These are phyloP conservation scores for Hozukius guyotensis DNA, from an alignment of 2,797 vertebrate genomes.

Conservation along the genomic window DNA sequence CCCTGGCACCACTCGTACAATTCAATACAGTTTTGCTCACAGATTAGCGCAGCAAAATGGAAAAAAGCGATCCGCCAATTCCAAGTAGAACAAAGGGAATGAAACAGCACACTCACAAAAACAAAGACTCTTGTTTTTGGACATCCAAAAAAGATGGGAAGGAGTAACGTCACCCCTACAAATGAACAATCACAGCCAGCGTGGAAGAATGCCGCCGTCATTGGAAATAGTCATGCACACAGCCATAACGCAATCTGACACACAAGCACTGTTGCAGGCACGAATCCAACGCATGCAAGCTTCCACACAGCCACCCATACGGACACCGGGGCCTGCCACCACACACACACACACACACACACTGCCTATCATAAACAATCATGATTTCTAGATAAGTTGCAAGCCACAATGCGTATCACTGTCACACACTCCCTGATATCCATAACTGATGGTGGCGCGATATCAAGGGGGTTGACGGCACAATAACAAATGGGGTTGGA, in stretches of 20 bases:
- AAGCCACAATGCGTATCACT: slow-evolving; percentile 43
- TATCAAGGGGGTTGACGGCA: slow-evolving; percentile 60
- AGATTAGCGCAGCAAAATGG: slow-evolving; percentile 37
- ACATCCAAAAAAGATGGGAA: slow-evolving; percentile 33
- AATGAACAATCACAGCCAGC: slow-evolving; percentile 50
- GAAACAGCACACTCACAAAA: slow-evolving; percentile 47
- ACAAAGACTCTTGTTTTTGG: slow-evolving; percentile 28
- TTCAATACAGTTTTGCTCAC: slow-evolving; percentile 30
- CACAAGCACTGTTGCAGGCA: slow-evolving; percentile 58
- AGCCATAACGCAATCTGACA: slow-evolving; percentile 58
- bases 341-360: slow-evolving; percentile 14
- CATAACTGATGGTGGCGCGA: slow-evolving; percentile 57
- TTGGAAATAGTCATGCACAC: slow-evolving; percentile 64
- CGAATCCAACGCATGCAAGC: slow-evolving; percentile 64
- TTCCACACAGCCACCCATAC: slow-evolving; percentile 38
- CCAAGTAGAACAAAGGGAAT: slow-evolving; percentile 31
- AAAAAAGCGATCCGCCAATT: slow-evolving; percentile 24
- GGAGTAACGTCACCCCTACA: slow-evolving; percentile 26
- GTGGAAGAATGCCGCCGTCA: slow-evolving; percentile 38
- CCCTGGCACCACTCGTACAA: slow-evolving; percentile 15
- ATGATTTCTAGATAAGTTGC: slow-evolving; percentile 54
- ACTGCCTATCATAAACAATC: slow-evolving; percentile 50
- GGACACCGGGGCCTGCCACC: slow-evolving; percentile 23
- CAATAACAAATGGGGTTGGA: slow-evolving; percentile 61
- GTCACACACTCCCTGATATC: slow-evolving; percentile 59